Conservation (phyloP, 2,888 invertebrate species). For the Camptogramma bilineatum region DNA sequence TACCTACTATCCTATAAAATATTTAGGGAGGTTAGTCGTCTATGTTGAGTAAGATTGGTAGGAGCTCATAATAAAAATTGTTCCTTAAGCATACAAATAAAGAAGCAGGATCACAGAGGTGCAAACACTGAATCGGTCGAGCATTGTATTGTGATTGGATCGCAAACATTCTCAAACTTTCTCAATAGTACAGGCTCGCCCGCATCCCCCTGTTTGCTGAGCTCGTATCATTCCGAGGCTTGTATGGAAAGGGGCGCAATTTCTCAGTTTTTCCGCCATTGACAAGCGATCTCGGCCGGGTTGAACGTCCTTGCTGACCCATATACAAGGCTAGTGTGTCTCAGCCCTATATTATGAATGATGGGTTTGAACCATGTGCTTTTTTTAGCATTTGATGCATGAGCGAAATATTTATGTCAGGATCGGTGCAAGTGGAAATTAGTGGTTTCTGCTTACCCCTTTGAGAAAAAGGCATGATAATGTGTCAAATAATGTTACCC, state of each 20-base stretch:
- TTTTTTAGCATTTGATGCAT: no score
- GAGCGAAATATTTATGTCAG: no score
- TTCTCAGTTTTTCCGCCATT: constrained; percentile 2
- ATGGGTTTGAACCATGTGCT: no score
- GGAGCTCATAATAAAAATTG: no score
- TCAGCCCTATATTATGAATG: background rate
- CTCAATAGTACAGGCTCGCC: background rate
- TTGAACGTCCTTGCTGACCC: background rate
- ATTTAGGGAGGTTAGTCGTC: no score
- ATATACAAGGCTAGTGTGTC: background rate
- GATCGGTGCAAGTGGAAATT: no score
- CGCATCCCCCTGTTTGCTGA: constrained; percentile 4
- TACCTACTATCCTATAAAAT: no score
- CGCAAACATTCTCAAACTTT: background rate
- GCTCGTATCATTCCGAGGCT: background rate
- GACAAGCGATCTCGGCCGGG: background rate
- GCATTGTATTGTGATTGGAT: background rate
- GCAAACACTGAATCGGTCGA: background rate
- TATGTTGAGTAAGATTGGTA: no score
- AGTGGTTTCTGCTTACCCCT: no score
- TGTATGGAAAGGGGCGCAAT: constrained; percentile 5
- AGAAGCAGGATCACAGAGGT: background rate
- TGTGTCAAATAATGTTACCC: no score
- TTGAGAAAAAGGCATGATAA: no score
- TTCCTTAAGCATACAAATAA: no score